Evolutionary conservation across 2,113 vertebrate species (phyloP).

Genomic region (Pelodiscus sinensis): DNA sequence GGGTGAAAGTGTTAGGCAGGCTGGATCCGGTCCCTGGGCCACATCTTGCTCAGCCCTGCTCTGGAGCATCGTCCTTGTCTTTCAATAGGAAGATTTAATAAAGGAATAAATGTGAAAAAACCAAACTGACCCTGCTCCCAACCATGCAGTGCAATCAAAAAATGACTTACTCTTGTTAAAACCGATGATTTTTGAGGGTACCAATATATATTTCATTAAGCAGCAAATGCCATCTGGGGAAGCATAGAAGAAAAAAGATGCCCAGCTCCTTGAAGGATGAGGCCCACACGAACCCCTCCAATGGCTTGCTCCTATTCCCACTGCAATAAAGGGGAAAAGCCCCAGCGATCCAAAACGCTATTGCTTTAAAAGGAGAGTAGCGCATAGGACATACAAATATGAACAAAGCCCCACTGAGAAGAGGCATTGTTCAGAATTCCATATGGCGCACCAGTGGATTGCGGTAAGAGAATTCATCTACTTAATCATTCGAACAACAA

Average conservation of each 20-base stretch:
- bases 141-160: conserved; percentile 48
- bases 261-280: conserved; percentile 28
- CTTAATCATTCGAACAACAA: conserved; percentile 29
- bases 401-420: conserved; percentile 44
- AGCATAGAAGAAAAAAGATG: background rate
- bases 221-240: background rate
- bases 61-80: background rate
- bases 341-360: conserved; percentile 42
- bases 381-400: background rate
- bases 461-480: conserved; percentile 45
- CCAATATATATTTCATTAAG: background rate
- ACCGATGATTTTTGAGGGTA: conserved; percentile 17
- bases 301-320: background rate
- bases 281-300: background rate
- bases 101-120: conserved; percentile 69
- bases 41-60: too few relatives aligned
- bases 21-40: too few relatives aligned
- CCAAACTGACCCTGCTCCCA: conserved; percentile 40
- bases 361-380: conserved; percentile 33
- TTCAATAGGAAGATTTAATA: conserved; percentile 58
- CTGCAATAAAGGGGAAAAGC: conserved; percentile 40
- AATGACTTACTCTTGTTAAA: conserved; percentile 48
- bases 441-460: conserved; percentile 13
- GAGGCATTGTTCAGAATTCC: background rate
- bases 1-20: too few relatives aligned